Percentiles rank a stretch among this genome's conserved stretches.
Evolutionary conservation across 2,888 invertebrate species (phyloP).

Genomic region (Diarsia mendica): DNA sequence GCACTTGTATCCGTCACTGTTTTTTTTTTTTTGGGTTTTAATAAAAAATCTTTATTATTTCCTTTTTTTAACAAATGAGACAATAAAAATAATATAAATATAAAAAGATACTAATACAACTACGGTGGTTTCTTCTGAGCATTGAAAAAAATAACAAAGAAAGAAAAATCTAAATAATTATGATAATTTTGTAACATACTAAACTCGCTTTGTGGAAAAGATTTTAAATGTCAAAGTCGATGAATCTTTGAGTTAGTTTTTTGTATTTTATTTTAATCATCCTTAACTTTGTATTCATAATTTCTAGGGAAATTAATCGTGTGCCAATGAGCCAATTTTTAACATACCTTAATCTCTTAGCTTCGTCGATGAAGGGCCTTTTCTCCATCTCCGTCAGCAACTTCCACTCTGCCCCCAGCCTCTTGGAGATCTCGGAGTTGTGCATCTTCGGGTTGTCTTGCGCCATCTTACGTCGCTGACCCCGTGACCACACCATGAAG

Average conservation of each 20-base stretch:
- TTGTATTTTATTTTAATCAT: background rate
- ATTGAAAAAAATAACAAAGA: background rate
- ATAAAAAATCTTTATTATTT: background rate
- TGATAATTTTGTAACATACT: background rate
- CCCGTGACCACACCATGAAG: conserved; percentile 98
- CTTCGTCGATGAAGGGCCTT: conserved; percentile 97
- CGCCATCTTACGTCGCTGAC: conserved; percentile 97
- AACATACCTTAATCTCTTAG: conserved; percentile 95
- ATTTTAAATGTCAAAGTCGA: background rate
- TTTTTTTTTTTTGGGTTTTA: background rate
- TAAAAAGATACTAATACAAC: background rate
- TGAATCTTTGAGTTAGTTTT: background rate
- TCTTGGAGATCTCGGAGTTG: conserved; percentile 97
- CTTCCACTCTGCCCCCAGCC: conserved; percentile 97
- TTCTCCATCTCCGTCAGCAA: conserved; percentile 96
- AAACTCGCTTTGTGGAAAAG: background rate
- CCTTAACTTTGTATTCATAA: background rate
- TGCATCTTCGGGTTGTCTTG: conserved; percentile 98
- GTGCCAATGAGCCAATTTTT: too few species aligned
- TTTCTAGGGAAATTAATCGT: background rate
- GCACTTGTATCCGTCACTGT: background rate
- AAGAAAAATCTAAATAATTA: background rate
- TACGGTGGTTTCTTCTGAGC: background rate
- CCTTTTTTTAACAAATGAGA: background rate
- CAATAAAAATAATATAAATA: background rate